phyloP scores from a whole-genome alignment of 2,113 vertebrate species.

The Rhinoderma darwinii region DNA sequence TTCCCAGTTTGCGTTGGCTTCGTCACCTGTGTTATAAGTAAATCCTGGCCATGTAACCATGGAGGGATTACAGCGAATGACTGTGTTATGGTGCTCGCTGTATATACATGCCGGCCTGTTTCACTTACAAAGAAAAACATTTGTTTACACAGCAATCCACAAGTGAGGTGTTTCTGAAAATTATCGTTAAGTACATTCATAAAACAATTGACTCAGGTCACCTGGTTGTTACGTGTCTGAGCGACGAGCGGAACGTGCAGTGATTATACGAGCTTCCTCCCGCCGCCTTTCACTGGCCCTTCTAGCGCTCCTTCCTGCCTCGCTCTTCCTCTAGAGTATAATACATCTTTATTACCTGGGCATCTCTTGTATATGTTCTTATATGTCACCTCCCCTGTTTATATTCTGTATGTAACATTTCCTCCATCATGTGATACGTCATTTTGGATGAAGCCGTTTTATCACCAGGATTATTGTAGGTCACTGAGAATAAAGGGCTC shows the following conservation, averaged over 20 bases:
- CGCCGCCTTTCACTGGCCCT: no score
- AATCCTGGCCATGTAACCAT: background rate
- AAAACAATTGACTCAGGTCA: conserved; percentile 20
- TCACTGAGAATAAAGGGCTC: no score
- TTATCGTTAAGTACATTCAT: conserved; percentile 5
- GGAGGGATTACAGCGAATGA: background rate
- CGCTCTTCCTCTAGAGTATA: background rate
- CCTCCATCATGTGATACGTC: no score
- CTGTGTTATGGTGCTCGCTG: background rate
- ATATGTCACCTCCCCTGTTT: background rate
- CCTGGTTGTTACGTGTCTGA: conserved; percentile 11
- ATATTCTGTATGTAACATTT: no score
- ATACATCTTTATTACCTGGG: background rate
- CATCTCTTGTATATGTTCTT: background rate
- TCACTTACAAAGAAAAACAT: conserved; percentile 19
- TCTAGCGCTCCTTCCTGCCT: background rate
- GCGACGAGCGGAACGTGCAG: conserved; percentile 45
- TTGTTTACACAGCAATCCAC: conserved; percentile 36
- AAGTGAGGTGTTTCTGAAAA: background rate
- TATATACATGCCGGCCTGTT: background rate
- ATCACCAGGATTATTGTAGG: no score
- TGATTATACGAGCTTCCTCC: background rate
- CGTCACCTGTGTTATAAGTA: no score
- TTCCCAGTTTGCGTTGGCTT: background rate
- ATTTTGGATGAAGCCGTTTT: no score